A percentile compares a stretch with the other conserved stretches of the same genome.
Evolutionary conservation across 2,888 invertebrate genomes (phyloP).

Genomic region (Sipha maydis): DNA sequence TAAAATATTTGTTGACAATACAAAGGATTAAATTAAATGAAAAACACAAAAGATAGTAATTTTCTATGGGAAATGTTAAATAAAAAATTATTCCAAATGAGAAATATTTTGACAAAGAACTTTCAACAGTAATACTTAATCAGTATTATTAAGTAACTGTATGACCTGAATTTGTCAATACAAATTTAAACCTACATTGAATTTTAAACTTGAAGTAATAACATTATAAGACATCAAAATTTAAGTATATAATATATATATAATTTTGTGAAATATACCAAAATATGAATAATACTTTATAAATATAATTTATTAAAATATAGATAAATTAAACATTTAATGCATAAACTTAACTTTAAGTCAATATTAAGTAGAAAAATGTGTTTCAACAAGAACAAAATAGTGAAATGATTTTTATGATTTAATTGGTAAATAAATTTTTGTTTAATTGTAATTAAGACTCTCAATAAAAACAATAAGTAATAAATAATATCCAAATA

Average conservation of each 20-base stretch:
- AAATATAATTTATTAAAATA: background rate
- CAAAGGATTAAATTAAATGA: background rate
- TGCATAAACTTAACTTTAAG: constrained; percentile 17
- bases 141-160: background rate
- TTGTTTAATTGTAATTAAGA: background rate
- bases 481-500: background rate
- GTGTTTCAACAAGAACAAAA: background rate
- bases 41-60: background rate
- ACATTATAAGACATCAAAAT: constrained; percentile 17
- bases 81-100: background rate
- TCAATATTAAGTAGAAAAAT: background rate
- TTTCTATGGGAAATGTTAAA: constrained; percentile 1
- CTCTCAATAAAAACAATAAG: background rate
- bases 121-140: background rate
- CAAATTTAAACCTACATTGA: constrained; percentile 1
- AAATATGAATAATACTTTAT: constrained; percentile 9
- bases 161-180: constrained; percentile 18
- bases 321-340: constrained; percentile 13
- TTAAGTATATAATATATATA: background rate
- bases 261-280: background rate
- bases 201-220: constrained; percentile 38
- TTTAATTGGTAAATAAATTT: background rate
- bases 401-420: background rate
- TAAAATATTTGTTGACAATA: background rate
- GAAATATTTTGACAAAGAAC: background rate